Evolutionary conservation across 2,113 vertebrate genomes (phyloP).

Genomic region (Alaudala cheleensis): DNA sequence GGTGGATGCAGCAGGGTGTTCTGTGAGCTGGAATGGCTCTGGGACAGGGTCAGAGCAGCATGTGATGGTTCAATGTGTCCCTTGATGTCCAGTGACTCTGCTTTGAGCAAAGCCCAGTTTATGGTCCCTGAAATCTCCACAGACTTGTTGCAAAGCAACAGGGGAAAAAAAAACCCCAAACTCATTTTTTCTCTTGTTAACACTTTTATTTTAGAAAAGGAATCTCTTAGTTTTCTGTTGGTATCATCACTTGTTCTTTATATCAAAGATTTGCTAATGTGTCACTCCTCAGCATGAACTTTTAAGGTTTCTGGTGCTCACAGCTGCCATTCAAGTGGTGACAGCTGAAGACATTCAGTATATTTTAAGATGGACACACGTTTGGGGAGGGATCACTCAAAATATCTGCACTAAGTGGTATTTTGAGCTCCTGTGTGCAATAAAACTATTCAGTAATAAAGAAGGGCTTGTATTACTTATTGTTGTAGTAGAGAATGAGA

Average conservation of each 20-base stretch:
- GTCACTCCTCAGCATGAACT: not conserved
- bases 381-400: not conserved
- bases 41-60: not conserved
- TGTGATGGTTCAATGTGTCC: not conserved
- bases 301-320: not conserved
- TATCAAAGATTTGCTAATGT: not conserved
- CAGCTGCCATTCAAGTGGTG: not conserved
- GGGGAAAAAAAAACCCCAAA: not conserved
- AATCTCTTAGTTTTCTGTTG: not conserved
- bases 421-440: not conserved
- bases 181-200: not conserved
- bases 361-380: not conserved
- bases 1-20: not conserved
- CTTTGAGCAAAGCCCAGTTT: not conserved
- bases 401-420: not conserved
- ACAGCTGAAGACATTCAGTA: not conserved
- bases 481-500: not conserved
- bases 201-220: not conserved
- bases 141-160: not conserved
- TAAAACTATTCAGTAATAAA: not conserved
- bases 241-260: not conserved
- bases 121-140: not conserved
- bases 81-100: not conserved
- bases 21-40: not conserved
- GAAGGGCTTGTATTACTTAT: not conserved